Percentiles rank a stretch among this genome's conserved stretches.
phyloP scores from a whole-genome alignment of 1,140 invertebrate species.

The Drosophila eugracilis region DNA sequence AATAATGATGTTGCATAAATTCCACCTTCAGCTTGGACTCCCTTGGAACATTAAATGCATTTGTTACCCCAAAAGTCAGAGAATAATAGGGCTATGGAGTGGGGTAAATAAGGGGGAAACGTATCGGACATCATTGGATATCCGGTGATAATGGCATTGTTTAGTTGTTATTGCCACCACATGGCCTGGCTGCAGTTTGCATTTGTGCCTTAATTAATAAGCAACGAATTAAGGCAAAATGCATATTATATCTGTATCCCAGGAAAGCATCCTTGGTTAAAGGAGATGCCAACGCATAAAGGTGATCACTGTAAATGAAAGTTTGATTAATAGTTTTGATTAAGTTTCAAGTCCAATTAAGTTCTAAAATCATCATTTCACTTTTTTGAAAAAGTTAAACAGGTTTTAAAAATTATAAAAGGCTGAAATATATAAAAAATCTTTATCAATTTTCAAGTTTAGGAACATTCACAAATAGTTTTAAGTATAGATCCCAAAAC shows the following conservation, averaged over 20 bases:
- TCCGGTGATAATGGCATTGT: conserved; percentile 44
- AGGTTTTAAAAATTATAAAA: no score
- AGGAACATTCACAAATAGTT: no score
- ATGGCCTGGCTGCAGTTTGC: conserved; percentile 52
- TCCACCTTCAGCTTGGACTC: conserved; percentile 12
- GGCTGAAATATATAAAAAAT: no score
- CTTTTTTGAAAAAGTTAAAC: no score
- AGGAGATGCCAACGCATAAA: conserved; percentile 8
- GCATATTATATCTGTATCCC: conserved; percentile 2
- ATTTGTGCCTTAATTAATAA: conserved; percentile 74
- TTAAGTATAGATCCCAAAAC: no score
- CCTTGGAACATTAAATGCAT: conserved; percentile 47
- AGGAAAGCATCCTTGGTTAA: background rate
- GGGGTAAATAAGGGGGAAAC: conserved; percentile 12
- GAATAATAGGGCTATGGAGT: conserved; percentile 13
- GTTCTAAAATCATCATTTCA: no score
- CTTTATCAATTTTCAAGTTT: no score
- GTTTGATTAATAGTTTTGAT: background rate
- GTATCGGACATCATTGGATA: conserved; percentile 13
- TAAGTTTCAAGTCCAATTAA: background rate
- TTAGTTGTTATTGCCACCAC: conserved; percentile 25
- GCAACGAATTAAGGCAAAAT: conserved; percentile 54
- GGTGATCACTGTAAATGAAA: background rate
- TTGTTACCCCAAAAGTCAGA: conserved; percentile 19
- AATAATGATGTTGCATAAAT: conserved; percentile 73